Evolutionary conservation across 1,140 invertebrate species (phyloP).

Genomic region (Arctopsyche grandis): DNA sequence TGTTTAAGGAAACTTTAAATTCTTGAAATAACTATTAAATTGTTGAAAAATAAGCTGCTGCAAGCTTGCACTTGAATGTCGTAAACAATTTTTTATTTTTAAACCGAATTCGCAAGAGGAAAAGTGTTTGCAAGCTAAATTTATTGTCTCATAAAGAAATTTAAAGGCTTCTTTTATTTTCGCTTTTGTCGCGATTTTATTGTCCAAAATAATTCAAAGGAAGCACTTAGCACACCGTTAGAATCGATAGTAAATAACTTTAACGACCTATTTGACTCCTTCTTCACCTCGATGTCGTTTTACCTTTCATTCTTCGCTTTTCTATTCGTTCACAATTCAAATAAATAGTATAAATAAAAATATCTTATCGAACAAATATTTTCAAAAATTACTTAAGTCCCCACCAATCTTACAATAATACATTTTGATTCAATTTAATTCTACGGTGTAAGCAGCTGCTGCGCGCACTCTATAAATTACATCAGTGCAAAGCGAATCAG

Average conservation of each 20-base stretch:
- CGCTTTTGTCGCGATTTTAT: not conserved
- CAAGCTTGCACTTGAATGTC: not conserved
- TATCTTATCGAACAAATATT: too few relatives aligned
- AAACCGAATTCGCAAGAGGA: not conserved
- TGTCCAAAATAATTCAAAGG: conserved; percentile 2
- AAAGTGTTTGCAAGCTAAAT: not conserved
- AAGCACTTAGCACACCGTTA: conserved; percentile 15
- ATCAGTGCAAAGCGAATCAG: not conserved
- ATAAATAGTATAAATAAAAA: too few relatives aligned
- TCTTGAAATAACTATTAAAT: not conserved
- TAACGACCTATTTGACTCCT: conserved; percentile 8
- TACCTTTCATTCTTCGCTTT: not conserved
- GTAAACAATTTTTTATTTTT: not conserved
- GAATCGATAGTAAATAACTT: conserved; percentile 21
- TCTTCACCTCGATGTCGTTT: not conserved
- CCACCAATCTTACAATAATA: not conserved
- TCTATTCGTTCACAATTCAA: too few relatives aligned
- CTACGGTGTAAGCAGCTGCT: not conserved
- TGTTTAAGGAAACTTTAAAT: too few relatives aligned
- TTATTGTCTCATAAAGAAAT: conserved; percentile 6
- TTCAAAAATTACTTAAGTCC: too few relatives aligned
- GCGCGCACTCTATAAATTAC: not conserved
- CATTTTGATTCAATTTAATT: not conserved
- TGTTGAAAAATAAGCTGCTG: not conserved
- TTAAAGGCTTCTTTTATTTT: not conserved